Conservation (phyloP, 2,888 invertebrate species). For the Chrysodeixis includens region DNA sequence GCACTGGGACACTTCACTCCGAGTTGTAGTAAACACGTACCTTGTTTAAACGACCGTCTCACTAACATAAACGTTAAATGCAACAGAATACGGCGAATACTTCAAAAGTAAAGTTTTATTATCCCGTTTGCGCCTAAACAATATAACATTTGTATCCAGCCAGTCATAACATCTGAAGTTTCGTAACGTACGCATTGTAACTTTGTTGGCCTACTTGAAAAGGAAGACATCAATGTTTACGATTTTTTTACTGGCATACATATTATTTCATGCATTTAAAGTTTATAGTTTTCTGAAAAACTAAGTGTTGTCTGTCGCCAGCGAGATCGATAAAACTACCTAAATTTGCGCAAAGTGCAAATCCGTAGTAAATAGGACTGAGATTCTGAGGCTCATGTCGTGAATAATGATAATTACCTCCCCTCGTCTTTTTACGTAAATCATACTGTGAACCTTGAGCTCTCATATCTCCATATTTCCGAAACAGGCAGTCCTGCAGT, state of each 20-base stretch:
- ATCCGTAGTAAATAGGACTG: too few species aligned
- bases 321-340: too few species aligned
- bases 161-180: conserved; percentile 58
- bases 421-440: background rate
- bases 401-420: background rate
- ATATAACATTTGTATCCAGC: conserved; percentile 33
- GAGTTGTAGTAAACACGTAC: conserved; percentile 43
- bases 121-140: conserved; percentile 43
- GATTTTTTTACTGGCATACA: background rate
- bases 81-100: conserved; percentile 14
- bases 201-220: background rate
- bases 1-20: conserved; percentile 51
- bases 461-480: background rate
- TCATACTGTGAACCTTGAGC: background rate
- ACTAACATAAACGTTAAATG: conserved; percentile 33
- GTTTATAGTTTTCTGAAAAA: background rate
- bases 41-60: conserved; percentile 44
- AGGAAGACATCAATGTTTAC: conserved; percentile 1
- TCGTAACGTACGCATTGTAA: conserved; percentile 15
- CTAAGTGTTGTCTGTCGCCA: too few species aligned
- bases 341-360: too few species aligned
- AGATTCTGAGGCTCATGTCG: too few species aligned
- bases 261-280: too few species aligned
- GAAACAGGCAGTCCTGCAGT: conserved; percentile 1
- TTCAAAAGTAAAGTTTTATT: conserved; percentile 27